Conservation (phyloP, 2,888 invertebrate genomes). For the Eupithecia vulgata region DNA sequence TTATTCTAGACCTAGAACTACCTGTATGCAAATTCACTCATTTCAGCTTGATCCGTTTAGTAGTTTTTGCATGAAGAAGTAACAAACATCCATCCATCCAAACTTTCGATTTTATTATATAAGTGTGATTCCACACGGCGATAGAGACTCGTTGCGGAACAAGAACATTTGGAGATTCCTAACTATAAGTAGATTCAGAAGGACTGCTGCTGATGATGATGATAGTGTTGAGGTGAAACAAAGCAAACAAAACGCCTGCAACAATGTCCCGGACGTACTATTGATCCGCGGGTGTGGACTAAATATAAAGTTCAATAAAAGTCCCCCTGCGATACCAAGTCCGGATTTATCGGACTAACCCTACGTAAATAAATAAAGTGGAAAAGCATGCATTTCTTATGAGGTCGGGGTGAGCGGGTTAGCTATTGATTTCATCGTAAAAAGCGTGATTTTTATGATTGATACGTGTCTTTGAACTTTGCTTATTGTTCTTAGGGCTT, state of each 20-base stretch:
- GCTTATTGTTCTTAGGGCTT: background rate
- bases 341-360: constrained; percentile 82
- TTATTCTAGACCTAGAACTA: background rate
- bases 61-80: no score
- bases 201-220: background rate
- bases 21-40: no score
- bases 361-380: constrained; percentile 83
- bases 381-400: constrained; percentile 80
- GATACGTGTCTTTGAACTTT: constrained; percentile 30
- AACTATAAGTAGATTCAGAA: no score
- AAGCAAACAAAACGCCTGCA: constrained; percentile 47
- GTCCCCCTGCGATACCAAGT: constrained; percentile 75
- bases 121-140: background rate
- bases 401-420: constrained; percentile 66
- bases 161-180: background rate
- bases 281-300: constrained; percentile 77
- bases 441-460: constrained; percentile 58
- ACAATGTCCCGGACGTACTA: constrained; percentile 53
- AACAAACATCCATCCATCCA: no score
- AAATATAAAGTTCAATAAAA: constrained; percentile 83
- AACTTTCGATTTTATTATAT: no score
- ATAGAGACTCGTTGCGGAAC: background rate
- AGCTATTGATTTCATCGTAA: constrained; percentile 67
- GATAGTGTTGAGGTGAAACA: constrained; percentile 11
- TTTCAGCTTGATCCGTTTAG: background rate